phyloP scores from a whole-genome alignment of 1,140 invertebrate genomes.

The Drosophila melanogaster region Release_6_plus_ISO1_MT NT_033779.5:17740001-17740500 shows the following conservation, averaged over 20 bases:
- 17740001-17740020: too few relatives aligned
- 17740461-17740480: constrained; percentile 63
- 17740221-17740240: background rate
- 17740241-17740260: constrained; percentile 20
- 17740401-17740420: constrained; percentile 4
- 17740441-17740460: constrained; percentile 39
- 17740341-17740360: constrained; percentile 67
- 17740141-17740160: background rate
- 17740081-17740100: too few relatives aligned
- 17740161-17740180: background rate
- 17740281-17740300: constrained; percentile 64
- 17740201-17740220: background rate
- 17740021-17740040: too few relatives aligned
- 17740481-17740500: constrained; percentile 56
- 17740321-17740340: constrained; percentile 35
- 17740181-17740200: constrained; percentile 11
- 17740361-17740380: constrained; percentile 78
- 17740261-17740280: constrained; percentile 54
- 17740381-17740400: constrained; percentile 62
- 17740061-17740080: too few relatives aligned
- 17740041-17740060: too few relatives aligned
- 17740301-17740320: constrained; percentile 28
- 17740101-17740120: background rate
- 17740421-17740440: background rate
- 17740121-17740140: too few relatives aligned